Conservation (phyloP, 2,888 invertebrate species). For the Mesoligia furuncula region DNA sequence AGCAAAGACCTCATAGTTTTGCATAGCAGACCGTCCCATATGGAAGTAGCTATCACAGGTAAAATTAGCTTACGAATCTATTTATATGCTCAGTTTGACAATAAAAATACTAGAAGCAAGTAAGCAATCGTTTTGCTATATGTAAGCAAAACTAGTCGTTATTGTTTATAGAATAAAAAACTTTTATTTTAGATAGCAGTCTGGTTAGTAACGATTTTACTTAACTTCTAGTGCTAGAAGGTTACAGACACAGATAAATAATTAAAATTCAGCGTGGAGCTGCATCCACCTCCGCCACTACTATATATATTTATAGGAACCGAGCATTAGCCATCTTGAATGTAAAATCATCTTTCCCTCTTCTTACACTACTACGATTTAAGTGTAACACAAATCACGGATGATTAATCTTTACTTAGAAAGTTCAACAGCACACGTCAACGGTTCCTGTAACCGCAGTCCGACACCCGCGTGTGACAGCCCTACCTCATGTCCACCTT, state of each 20-base stretch:
- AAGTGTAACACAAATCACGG: not conserved
- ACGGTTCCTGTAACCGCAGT: not conserved
- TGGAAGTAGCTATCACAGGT: not conserved
- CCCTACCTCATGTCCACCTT: constrained; percentile 47
- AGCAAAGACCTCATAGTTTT: too few species aligned
- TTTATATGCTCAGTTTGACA: not conserved
- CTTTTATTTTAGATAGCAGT: too few species aligned
- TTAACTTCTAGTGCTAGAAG: too few species aligned
- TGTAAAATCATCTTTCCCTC: too few species aligned
- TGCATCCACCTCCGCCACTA: too few species aligned
- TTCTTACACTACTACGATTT: not conserved
- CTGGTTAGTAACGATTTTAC: too few species aligned
- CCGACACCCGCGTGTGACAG: not conserved
- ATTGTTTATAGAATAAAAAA: not conserved
- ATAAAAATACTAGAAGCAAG: not conserved
- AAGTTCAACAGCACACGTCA: constrained; percentile 4
- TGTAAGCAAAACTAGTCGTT: not conserved
- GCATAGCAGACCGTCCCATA: not conserved
- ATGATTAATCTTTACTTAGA: constrained; percentile 4
- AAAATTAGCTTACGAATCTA: not conserved
- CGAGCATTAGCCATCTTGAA: not conserved
- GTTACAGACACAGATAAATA: too few species aligned
- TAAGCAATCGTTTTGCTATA: not conserved
- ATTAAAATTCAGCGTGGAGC: too few species aligned
- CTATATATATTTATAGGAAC: not conserved